A percentile compares a stretch with the other conserved stretches of the same genome.
These are phyloP conservation scores for Thermophis baileyi DNA, from an alignment of 2,113 vertebrate genomes.

Conservation along the genomic window DNA sequence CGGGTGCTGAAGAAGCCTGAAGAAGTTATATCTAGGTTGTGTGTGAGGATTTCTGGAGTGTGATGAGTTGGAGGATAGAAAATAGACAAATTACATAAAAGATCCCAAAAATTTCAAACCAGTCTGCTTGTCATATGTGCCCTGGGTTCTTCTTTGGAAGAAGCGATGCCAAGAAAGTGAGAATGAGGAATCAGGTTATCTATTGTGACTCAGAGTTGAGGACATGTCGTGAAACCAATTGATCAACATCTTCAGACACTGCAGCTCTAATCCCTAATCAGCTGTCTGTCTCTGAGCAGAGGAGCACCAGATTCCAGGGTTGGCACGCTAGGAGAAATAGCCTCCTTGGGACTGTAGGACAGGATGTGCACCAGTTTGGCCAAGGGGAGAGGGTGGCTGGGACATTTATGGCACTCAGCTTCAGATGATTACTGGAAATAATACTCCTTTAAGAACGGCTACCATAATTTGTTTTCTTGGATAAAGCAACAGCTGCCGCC, in stretches of 20 bases:
- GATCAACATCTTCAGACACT: background rate
- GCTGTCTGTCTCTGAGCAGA: background rate
- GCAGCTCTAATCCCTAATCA: background rate
- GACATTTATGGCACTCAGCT: background rate
- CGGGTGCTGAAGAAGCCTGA: background rate
- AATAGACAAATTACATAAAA: background rate
- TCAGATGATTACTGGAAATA: background rate
- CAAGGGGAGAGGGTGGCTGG: background rate
- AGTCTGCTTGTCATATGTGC: background rate
- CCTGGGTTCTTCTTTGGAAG: background rate
- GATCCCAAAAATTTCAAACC: background rate
- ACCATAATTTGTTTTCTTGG: background rate
- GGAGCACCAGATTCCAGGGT: background rate
- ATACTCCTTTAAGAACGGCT: background rate
- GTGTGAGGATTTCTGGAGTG: background rate
- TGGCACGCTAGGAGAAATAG: background rate
- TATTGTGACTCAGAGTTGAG: background rate
- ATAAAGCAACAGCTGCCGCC: background rate
- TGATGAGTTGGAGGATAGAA: background rate
- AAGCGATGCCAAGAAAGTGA: background rate
- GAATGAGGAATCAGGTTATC: background rate
- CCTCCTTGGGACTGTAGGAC: background rate
- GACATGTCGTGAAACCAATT: background rate
- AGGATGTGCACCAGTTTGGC: background rate
- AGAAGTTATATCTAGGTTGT: background rate